Base-by-base conservation (phyloP, 2,888 invertebrate genomes). In the Rugalucina vietnamica region DNA sequence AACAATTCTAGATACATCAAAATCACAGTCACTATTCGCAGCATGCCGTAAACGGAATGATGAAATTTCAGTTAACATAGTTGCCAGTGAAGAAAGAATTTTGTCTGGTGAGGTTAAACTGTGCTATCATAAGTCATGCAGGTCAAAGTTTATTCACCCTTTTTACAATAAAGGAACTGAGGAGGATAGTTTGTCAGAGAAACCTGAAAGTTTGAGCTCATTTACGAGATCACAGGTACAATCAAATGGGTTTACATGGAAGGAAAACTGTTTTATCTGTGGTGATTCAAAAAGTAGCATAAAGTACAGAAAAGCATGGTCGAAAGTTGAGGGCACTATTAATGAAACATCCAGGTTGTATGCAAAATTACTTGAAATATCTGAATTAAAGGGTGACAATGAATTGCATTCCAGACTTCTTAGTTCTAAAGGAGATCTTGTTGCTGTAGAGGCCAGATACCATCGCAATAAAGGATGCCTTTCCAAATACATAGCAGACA, bases 391-490 rank as follows among this genome's bases (percentile, higher is more conserved):
- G 1, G 34, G 65, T 76, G 76, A 76, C 39, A 24, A 18, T 8
- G 8, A 32, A 34, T 2, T 76, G 18, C 14, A 65, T 18, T n/a
- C n/a, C 21, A n/a, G 76, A 14, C 37, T 65, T 8, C 21, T 10
- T 14, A 29, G 65, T 65, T 43, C 76, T 37, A 79, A 79, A 8
- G 73, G 73, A n/a, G 73, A 79, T 29, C 71, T 79, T 49, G 73
- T 71, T 1, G 73, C 79, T 34, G 73, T 73, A 4, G 71, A 79
- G 29, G 73, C 79, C 3, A 24, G 73, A 2, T 79, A 79, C 32
- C 73, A 79, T 57, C 39, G 79, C 10, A 73, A 79, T 43, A 79
- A 79, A 71, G 71, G 21, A 3, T 71, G 71, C 29, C 29, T 27
- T 60, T 10, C 27, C 4, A 29, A 3, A 4, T 60, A 60, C 21